These are phyloP conservation scores for Notothenia rossii DNA, from an alignment of 2,113 vertebrate genomes.

Conservation along the genomic window DNA sequence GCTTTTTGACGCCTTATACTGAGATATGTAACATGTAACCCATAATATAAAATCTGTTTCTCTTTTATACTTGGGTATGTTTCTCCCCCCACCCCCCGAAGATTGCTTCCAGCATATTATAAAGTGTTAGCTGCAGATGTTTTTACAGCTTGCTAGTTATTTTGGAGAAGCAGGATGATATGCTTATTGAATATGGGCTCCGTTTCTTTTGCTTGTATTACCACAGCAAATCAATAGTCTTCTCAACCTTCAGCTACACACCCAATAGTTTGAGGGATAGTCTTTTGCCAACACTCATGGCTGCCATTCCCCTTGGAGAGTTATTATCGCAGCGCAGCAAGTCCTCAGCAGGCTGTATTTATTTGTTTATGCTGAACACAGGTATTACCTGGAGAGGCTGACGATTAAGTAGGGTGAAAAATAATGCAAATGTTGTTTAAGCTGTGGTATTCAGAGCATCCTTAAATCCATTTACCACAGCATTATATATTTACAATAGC, in stretches of 20 bases:
- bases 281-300: conserved; percentile 23
- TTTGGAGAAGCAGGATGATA: conserved; percentile 65
- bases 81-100: conserved; percentile 45
- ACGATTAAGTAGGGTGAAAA: conserved; percentile 53
- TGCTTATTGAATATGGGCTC: conserved; percentile 74
- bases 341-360: conserved; percentile 41
- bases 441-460: conserved; percentile 34
- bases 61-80: background rate
- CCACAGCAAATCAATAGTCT: conserved; percentile 48
- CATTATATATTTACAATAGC: conserved; percentile 73
- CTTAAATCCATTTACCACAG: conserved; percentile 62
- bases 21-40: conserved; percentile 29
- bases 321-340: conserved; percentile 41
- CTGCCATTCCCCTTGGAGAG: conserved; percentile 16
- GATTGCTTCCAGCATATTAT: conserved; percentile 11
- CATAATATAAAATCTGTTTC: conserved; percentile 4
- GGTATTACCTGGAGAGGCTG: conserved; percentile 50
- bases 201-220: conserved; percentile 60
- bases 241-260: conserved; percentile 13
- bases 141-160: conserved; percentile 55
- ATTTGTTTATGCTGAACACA: conserved; percentile 42
- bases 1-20: background rate
- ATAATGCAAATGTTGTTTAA: conserved; percentile 53
- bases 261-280: background rate
- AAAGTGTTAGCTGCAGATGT: conserved; percentile 52